These are phyloP conservation scores for Meliscaeva auricollis DNA, from an alignment of 2,888 invertebrate genomes.

Conservation along the genomic window DNA sequence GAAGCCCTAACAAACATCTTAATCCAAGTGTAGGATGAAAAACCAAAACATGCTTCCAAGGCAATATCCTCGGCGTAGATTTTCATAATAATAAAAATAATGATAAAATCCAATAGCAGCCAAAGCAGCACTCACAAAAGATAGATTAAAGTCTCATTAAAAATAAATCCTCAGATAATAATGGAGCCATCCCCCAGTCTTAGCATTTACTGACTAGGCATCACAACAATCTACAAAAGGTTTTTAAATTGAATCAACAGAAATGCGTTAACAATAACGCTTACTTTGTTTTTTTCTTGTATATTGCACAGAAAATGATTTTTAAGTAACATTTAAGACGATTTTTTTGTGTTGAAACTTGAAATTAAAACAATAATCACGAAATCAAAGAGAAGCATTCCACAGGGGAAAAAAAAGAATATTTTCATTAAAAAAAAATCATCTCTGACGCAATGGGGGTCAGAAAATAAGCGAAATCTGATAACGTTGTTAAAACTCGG, in stretches of 20 bases:
- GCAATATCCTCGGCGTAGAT: constrained; percentile 6
- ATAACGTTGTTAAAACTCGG: constrained; percentile 59
- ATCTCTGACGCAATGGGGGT: constrained; percentile 57
- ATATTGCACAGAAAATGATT: background rate
- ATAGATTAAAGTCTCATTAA: constrained; percentile 41
- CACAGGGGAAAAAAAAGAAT: constrained; percentile 24
- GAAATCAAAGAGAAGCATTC: constrained; percentile 18
- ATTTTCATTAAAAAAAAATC: constrained; percentile 60
- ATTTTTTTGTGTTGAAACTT: constrained; percentile 20
- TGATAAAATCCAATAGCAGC: constrained; percentile 21
- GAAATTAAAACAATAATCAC: constrained; percentile 25
- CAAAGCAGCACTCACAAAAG: constrained; percentile 4
- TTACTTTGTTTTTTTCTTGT: constrained; percentile 2
- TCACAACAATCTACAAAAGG: constrained; percentile 22
- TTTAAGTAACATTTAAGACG: constrained; percentile 29
- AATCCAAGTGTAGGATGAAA: background rate
- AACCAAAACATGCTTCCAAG: background rate
- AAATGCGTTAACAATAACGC: constrained; percentile 42
- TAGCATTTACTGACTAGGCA: background rate
- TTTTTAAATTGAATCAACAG: constrained; percentile 42
- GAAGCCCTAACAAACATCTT: background rate
- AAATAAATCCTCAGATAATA: constrained; percentile 30
- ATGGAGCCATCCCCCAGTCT: background rate
- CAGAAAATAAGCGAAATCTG: constrained; percentile 60
- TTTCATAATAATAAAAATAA: constrained; percentile 24